Percentiles rank a stretch among this genome's conserved stretches.
phyloP scores from a whole-genome alignment of 2,888 invertebrate genomes.

The Hydrotaea diabolus region DNA sequence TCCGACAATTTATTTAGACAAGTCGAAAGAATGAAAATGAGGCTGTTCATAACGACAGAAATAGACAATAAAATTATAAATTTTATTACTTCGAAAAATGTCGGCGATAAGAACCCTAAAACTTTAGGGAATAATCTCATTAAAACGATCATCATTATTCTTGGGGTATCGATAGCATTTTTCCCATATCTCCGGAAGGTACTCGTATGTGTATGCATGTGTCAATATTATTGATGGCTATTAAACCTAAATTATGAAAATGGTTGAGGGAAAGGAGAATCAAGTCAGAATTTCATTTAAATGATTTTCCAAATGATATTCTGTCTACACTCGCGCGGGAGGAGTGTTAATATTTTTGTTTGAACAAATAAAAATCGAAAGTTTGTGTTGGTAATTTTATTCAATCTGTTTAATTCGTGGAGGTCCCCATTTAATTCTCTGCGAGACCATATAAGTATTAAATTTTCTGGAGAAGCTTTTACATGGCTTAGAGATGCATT shows the following conservation, averaged over 20 bases:
- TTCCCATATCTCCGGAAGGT: neutral
- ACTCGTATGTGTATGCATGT: neutral
- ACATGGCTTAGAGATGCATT: too few species aligned
- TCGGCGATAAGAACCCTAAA: constrained; percentile 2
- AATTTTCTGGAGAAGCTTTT: too few species aligned
- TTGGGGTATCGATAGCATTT: neutral
- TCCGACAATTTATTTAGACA: neutral
- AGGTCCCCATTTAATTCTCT: too few species aligned
- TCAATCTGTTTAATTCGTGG: too few species aligned
- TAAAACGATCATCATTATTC: neutral
- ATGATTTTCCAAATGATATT: neutral
- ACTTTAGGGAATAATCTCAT: neutral
- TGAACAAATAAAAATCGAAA: too few species aligned
- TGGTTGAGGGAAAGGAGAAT: neutral
- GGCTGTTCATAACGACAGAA: neutral
- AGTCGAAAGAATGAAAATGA: neutral
- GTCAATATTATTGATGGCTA: constrained; percentile 6
- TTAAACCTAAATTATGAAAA: neutral
- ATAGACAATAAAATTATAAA: constrained; percentile 19
- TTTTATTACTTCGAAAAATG: constrained; percentile 30
- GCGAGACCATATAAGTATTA: too few species aligned
- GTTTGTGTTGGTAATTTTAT: too few species aligned
- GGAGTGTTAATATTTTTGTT: neutral
- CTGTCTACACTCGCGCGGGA: neutral
- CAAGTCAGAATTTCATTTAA: neutral